These are phyloP conservation scores for Thera britannica DNA, from an alignment of 2,888 invertebrate species.

Conservation along the genomic window DNA sequence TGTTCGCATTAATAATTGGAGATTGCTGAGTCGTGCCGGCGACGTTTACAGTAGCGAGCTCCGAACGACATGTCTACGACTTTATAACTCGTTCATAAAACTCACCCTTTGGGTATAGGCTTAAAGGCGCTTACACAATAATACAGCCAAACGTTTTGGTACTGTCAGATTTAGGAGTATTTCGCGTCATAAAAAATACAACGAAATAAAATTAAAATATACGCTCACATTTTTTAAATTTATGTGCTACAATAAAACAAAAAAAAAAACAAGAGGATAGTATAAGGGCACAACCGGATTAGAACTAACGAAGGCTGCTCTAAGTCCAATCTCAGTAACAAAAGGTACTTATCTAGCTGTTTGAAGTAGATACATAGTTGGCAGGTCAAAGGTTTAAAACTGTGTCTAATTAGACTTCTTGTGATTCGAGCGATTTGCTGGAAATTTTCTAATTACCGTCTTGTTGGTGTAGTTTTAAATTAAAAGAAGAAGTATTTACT, in stretches of 20 bases:
- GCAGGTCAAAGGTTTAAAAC: background rate
- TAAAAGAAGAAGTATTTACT: background rate
- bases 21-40: constrained; percentile 62
- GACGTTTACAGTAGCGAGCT: constrained; percentile 74
- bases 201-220: background rate
- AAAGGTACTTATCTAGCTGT: no score
- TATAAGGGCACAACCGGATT: no score
- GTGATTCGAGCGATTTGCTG: no score
- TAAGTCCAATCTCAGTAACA: no score
- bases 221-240: background rate
- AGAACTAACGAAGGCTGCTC: no score
- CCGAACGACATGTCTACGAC: constrained; percentile 75
- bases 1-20: constrained; percentile 65
- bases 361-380: no score
- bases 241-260: no score
- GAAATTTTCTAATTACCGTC: background rate
- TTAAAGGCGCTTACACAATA: constrained; percentile 31
- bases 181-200: background rate
- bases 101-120: constrained; percentile 69
- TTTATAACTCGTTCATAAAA: constrained; percentile 84
- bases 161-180: background rate
- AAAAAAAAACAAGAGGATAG: no score
- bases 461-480: background rate
- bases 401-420: background rate
- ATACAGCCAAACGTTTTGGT: background rate